Evolutionary conservation across 2,888 invertebrate genomes (phyloP), one percentile per base, ranked within the genome.

Genomic region (Pyralis farinalis): DNA sequence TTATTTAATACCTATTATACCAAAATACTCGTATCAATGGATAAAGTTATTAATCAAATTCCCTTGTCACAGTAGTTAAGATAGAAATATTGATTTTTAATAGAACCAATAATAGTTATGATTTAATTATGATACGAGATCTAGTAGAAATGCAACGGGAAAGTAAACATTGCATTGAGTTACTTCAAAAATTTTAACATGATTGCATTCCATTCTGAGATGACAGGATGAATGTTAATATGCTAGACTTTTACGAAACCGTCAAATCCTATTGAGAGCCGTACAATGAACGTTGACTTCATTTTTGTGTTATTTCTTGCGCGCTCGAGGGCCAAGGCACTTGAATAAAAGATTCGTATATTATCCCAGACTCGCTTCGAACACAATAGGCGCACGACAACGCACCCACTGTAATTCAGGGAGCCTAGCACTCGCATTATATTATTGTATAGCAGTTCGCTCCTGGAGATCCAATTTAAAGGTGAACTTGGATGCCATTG

Each of bases 321-420:
- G 70, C 68, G 71, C 77, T 78, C 63, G 67, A 73, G 71, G 79
- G 64, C 74, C 74, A 70, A 67, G 64, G 78, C 77, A 83, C 80
- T 83, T 86, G 86, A 85, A 87, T 86, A 87, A 87, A 86, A 86
- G 82, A 86, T 86, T 81, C 76, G 76, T 75, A 75, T 80, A 82
- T 84, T 81, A 83, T 83, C 71, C 77, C 70, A 55, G 62, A 59
- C 75, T 66, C 63, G 61, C 60, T 58, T 58, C 46, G 63, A 66
- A 62, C 57, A 88, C 85, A 88, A 86, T 85, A 47, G 78, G 63
- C 63, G 63, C 61, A 62, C 76, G 77, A 76, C 80, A 74, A 80
- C 79, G 74, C 76, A 81, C 67, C 72, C 71, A 67, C 71, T 72
- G 73, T 77, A 78, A 78, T 79, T 71, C 79, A 69, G 75, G 66